phyloP scores from a whole-genome alignment of 2,113 vertebrate species.

The Ranitomeya variabilis region DNA sequence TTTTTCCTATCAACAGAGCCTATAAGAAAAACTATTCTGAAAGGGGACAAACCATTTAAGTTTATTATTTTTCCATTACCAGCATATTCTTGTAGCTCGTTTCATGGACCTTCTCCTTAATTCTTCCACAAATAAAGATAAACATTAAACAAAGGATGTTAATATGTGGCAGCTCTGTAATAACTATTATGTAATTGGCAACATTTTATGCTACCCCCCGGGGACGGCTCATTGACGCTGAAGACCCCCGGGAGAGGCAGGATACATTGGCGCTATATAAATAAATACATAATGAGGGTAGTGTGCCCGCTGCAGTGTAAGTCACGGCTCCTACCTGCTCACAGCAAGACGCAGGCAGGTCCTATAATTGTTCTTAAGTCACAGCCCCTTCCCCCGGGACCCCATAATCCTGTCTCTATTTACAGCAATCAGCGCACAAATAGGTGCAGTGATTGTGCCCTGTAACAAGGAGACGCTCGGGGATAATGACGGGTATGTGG shows the following conservation, averaged over 20 bases:
- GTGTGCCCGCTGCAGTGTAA: not conserved
- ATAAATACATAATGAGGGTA: not conserved
- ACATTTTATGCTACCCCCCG: not conserved
- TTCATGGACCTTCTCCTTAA: no score
- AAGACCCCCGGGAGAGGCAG: not conserved
- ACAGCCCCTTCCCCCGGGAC: not conserved
- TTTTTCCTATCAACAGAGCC: no score
- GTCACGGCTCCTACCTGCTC: not conserved
- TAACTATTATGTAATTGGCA: not conserved
- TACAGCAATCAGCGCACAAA: slow-evolving; percentile 56
- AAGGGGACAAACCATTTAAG: not conserved
- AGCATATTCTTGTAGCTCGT: no score
- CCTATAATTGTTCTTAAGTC: not conserved
- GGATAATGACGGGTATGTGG: slow-evolving; percentile 12
- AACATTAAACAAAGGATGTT: not conserved
- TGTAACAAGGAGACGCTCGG: slow-evolving; percentile 27
- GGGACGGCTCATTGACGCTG: not conserved
- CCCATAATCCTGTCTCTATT: slow-evolving; percentile 45
- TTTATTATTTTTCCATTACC: no score
- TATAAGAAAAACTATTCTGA: no score
- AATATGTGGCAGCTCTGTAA: not conserved
- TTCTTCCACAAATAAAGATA: no score
- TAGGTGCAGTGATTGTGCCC: not conserved
- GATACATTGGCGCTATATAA: not conserved
- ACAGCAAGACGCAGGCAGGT: not conserved